These are phyloP conservation scores for Heptranchias perlo DNA, from an alignment of 2,113 vertebrate genomes.

Conservation along the genomic window DNA sequence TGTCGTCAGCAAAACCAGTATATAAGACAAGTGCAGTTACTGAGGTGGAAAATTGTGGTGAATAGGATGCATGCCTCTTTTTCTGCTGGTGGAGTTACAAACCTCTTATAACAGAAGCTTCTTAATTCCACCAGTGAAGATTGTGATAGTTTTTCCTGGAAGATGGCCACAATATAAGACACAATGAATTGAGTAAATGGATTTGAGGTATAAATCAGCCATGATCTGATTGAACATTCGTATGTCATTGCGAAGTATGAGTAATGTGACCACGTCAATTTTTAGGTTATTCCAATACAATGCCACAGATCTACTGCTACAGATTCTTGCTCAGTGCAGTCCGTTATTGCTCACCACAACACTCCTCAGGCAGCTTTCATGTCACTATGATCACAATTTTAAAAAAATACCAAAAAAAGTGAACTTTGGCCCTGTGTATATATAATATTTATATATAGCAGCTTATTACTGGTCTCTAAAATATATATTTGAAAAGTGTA, in stretches of 20 bases:
- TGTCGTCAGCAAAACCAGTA: background rate
- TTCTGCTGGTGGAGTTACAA: background rate
- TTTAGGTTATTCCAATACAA: background rate
- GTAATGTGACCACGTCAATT: background rate
- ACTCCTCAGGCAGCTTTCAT: too few relatives aligned
- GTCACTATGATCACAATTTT: background rate
- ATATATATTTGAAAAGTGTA: background rate
- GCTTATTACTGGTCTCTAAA: background rate
- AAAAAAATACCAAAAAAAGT: background rate
- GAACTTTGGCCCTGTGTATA: background rate
- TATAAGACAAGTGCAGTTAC: background rate
- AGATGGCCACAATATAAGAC: background rate
- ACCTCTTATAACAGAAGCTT: background rate
- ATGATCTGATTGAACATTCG: background rate
- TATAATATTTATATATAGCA: background rate
- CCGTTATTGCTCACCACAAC: background rate
- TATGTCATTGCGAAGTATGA: background rate
- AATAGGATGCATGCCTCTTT: background rate
- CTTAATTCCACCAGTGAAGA: background rate
- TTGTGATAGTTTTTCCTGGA: background rate
- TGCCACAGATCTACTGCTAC: background rate
- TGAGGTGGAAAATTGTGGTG: background rate
- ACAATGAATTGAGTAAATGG: background rate
- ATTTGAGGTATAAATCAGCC: background rate
- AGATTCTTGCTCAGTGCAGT: background rate